These are phyloP conservation scores for Protonemura montana DNA, from an alignment of 2,888 invertebrate species.

Conservation along the genomic window DNA sequence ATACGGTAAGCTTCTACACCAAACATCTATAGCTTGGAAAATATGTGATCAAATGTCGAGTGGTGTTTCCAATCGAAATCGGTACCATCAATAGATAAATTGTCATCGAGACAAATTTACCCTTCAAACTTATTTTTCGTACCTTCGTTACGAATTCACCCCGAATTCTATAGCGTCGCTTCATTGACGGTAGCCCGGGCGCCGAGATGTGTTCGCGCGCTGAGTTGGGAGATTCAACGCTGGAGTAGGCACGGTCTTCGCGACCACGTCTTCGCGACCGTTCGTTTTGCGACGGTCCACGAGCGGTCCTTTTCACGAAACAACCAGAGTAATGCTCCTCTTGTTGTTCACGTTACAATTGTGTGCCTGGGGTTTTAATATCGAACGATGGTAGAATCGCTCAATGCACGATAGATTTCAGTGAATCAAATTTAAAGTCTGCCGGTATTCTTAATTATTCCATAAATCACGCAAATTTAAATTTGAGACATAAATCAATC, in stretches of 20 bases:
- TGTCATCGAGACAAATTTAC: background rate
- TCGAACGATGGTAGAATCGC: background rate
- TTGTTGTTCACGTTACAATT: background rate
- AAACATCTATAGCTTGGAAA: background rate
- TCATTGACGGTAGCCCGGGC: background rate
- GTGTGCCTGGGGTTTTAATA: background rate
- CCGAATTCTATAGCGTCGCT: background rate
- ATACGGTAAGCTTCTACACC: constrained; percentile 12
- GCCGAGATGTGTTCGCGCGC: background rate
- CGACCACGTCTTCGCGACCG: background rate
- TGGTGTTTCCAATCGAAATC: background rate
- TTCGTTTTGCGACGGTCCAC: background rate
- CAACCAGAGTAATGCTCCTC: background rate
- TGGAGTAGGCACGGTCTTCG: background rate
- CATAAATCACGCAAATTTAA: constrained; percentile 14
- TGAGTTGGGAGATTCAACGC: background rate
- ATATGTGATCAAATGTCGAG: background rate
- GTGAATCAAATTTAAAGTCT: background rate
- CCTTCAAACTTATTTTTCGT: background rate
- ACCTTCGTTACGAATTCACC: background rate
- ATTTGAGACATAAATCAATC: constrained; percentile 18
- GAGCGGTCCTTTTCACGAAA: background rate
- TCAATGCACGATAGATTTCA: background rate
- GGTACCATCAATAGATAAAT: background rate
- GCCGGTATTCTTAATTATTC: background rate